phyloP scores from a whole-genome alignment of 1,140 invertebrate genomes.

The Rhynchophorus ferrugineus region DNA sequence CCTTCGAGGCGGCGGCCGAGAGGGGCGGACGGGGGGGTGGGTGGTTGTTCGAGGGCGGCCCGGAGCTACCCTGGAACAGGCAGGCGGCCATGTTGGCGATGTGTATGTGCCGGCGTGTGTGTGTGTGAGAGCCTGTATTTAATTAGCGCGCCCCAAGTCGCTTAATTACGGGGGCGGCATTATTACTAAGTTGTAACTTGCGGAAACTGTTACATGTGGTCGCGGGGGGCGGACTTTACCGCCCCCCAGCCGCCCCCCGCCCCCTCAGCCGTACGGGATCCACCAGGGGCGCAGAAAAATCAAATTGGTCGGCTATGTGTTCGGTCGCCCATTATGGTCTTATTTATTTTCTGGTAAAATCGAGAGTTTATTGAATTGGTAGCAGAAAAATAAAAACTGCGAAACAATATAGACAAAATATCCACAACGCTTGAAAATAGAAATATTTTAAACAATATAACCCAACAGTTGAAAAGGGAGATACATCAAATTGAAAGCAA shows the following conservation, averaged over 20 bases:
- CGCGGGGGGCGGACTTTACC: constrained; percentile 25
- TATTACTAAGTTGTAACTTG: constrained; percentile 36
- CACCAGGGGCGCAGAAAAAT: not conserved
- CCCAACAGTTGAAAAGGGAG: too few relatives aligned
- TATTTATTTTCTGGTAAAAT: too few relatives aligned
- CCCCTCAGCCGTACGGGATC: not conserved
- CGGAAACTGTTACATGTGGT: constrained; percentile 36
- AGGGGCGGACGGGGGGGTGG: constrained; percentile 8
- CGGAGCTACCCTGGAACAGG: constrained; percentile 15
- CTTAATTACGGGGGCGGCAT: constrained; percentile 38
- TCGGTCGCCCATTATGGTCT: too few relatives aligned
- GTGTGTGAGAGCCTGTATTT: constrained; percentile 37
- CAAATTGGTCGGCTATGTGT: too few relatives aligned
- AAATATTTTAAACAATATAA: too few relatives aligned
- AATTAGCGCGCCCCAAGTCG: constrained; percentile 36
- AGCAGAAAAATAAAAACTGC: too few relatives aligned
- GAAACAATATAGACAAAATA: too few relatives aligned
- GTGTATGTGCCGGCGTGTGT: constrained; percentile 36
- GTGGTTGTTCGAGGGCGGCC: not conserved
- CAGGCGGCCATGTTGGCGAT: constrained; percentile 36
- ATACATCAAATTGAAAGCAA: too few relatives aligned
- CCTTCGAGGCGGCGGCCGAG: constrained; percentile 17
- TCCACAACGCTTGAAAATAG: too few relatives aligned
- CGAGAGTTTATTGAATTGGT: too few relatives aligned
- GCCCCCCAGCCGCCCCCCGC: constrained; percentile 9